phyloP scores from a whole-genome alignment of 2,888 invertebrate genomes.

The Acrocera orbiculus region DNA sequence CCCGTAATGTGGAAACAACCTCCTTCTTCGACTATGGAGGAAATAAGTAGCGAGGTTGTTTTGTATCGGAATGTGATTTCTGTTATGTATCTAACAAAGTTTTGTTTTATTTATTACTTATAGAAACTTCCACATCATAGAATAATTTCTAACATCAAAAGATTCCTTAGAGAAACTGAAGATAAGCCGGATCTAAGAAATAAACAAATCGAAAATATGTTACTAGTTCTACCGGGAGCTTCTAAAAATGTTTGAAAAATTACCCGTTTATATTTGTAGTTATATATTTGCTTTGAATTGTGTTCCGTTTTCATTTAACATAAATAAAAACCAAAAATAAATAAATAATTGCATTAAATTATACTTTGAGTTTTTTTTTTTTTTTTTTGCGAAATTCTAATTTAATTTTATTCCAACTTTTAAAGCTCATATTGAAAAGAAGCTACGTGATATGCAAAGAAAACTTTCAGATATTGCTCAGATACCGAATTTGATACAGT shows the following conservation, averaged over 20 bases:
- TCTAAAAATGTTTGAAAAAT: conserved; percentile 1
- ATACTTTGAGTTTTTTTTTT: background rate
- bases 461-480: conserved; percentile 30
- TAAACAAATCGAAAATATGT: conserved; percentile 30
- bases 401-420: too few species aligned
- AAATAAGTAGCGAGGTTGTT: conserved; percentile 21
- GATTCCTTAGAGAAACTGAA: conserved; percentile 27
- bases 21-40: conserved; percentile 29
- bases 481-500: conserved; percentile 27
- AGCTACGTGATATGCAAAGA: conserved; percentile 27
- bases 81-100: too few species aligned
- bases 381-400: background rate
- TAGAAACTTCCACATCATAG: conserved; percentile 44
- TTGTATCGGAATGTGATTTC: conserved; percentile 10
- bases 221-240: conserved; percentile 23
- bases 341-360: background rate
- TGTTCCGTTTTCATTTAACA: too few species aligned
- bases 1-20: conserved; percentile 43
- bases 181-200: conserved; percentile 25
- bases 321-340: too few species aligned
- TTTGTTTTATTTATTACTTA: too few species aligned
- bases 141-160: conserved; percentile 39
- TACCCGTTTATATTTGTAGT: too few species aligned
- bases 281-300: too few species aligned
- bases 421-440: conserved; percentile 20